phyloP scores from a whole-genome alignment of 1,140 invertebrate species.

The Himalopsyche phryganea region DNA sequence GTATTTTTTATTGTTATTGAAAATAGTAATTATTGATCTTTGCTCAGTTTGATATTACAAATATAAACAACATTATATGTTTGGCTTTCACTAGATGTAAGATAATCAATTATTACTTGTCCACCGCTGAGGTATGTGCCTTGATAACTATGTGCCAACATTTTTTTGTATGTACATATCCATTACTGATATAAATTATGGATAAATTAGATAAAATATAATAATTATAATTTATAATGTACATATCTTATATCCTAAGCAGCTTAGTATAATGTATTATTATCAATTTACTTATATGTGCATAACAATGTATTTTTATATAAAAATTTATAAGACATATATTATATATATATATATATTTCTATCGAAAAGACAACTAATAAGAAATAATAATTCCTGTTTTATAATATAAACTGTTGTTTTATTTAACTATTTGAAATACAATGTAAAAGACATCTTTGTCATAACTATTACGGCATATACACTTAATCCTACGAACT shows the following conservation, averaged over 20 bases:
- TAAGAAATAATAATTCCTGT: conserved; percentile 28
- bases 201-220: neutral
- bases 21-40: conserved; percentile 14
- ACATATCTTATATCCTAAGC: conserved; percentile 25
- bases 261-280: conserved; percentile 21
- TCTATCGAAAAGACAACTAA: conserved; percentile 25
- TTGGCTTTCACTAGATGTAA: conserved; percentile 11
- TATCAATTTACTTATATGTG: conserved; percentile 3
- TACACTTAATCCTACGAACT: too few relatives aligned
- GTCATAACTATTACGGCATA: too few relatives aligned
- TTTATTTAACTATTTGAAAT: conserved; percentile 18
- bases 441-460: too few relatives aligned
- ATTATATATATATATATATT: conserved; percentile 10
- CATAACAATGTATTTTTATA: conserved; percentile 28
- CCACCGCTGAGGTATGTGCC: conserved; percentile 32
- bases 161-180: conserved; percentile 24
- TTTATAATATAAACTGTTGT: conserved; percentile 17
- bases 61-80: neutral
- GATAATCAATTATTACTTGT: conserved; percentile 10
- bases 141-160: conserved; percentile 30
- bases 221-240: conserved; percentile 7
- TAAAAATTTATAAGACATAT: conserved; percentile 23
- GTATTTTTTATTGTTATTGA: neutral
- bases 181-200: conserved; percentile 11
- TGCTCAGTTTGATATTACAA: conserved; percentile 18